phyloP scores from a whole-genome alignment of 2,113 vertebrate genomes.

The Saimiri boliviensis region DNA sequence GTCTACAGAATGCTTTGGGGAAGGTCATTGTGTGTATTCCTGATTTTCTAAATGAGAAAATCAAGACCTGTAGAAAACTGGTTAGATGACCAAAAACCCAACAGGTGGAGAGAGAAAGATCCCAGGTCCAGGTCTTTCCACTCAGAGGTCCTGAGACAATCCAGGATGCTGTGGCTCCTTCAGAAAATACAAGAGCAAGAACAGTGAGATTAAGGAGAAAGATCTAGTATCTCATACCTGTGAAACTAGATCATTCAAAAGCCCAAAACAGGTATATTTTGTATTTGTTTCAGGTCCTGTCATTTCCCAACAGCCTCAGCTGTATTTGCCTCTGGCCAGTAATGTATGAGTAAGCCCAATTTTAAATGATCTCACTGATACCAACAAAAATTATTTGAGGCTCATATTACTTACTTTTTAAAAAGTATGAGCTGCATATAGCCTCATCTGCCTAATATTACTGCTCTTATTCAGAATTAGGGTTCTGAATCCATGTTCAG shows the following conservation, averaged over 20 bases:
- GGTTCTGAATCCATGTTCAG: not conserved
- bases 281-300: slow-evolving; percentile 39
- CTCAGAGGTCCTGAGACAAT: not conserved
- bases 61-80: not conserved
- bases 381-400: not conserved
- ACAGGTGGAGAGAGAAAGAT: not conserved
- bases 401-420: not conserved
- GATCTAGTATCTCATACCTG: not conserved
- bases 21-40: not conserved
- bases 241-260: not conserved
- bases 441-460: not conserved
- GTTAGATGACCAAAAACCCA: accelerated
- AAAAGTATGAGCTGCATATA: not conserved
- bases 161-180: accelerated
- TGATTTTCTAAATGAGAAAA: not conserved
- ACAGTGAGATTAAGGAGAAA: not conserved
- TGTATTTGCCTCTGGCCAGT: slow-evolving; percentile 55
- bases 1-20: not conserved
- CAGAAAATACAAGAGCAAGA: not conserved
- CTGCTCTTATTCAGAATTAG: not conserved
- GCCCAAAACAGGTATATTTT: slow-evolving; percentile 22
- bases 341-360: slow-evolving; percentile 31
- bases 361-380: not conserved
- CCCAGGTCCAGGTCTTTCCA: accelerated
- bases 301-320: slow-evolving; percentile 35